Base-by-base conservation (phyloP, 2,797 vertebrate genomes). In the Rhinella marina region DNA sequence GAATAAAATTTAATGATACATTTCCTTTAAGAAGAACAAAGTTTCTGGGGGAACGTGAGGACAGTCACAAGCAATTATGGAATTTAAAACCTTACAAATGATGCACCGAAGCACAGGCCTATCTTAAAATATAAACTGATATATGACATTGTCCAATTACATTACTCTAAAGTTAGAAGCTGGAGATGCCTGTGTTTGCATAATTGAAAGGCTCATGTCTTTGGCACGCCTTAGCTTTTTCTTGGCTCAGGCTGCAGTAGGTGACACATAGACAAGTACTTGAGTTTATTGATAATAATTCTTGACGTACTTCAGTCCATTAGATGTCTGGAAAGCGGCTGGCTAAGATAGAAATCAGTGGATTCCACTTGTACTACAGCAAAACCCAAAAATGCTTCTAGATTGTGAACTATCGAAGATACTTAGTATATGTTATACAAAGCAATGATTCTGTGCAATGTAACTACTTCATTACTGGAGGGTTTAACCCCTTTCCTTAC, bases 291-390 rank as follows among this genome's bases (percentile, higher is more conserved):
- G 59, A 81, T 85, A 85, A 85, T 62, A 81, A 85, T 85, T 75
- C 70, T 50, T 85, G 73, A 85, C 61, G 83, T 23, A 85, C 70
- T 85, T 85, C 72, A 76, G 83, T 50, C 83, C 59, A n/a, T 85
- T 50, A 59, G 70, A 61, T 76, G 68, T 70, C 68, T 56, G 54
- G 54, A 23, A 75, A 75, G 21, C 56, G 25, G 72, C 54, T 76
- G 14, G 2, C 29, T 59, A 16, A 62, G 54, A 62, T 83, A 68
- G 17, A 59, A 50, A 84, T 41, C 82, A 21, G 27, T 12, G 27
- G 21, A 76, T 13, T n/a, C 21, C 48, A 76, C 41, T 50, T 76
- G 5, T 19, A 17, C 1, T 70, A 16, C 6, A 70, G 64, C n/a
- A 27, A 27, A 68, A 14, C 7, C 7, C 1, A 21, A 62, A 62